A percentile compares a stretch with the other conserved stretches of the same genome.
Conservation (phyloP, 2,888 invertebrate species). For the Hetaerina titia region DNA sequence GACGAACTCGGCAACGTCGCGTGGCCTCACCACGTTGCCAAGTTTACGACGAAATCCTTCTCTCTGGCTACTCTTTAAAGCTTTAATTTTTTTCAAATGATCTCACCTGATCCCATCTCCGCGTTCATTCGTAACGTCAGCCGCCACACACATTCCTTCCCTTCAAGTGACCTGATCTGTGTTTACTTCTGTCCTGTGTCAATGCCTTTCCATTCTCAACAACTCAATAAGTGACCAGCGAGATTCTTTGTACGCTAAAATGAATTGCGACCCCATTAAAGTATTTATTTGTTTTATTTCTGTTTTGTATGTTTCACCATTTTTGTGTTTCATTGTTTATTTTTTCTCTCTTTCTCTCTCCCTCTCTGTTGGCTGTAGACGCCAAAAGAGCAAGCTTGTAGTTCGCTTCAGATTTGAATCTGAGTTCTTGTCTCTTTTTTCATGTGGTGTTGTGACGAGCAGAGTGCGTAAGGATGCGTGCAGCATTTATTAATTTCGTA, state of each 20-base stretch:
- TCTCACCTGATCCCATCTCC: background rate
- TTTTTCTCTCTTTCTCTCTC: background rate
- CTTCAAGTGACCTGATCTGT: too few species aligned
- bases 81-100: constrained; percentile 14
- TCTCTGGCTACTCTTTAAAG: background rate
- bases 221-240: background rate
- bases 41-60: background rate
- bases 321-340: background rate
- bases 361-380: background rate
- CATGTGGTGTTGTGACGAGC: constrained; percentile 9
- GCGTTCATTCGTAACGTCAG: too few species aligned
- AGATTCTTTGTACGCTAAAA: background rate
- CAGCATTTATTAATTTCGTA: background rate
- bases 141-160: too few species aligned
- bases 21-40: background rate
- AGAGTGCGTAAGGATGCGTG: background rate
- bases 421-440: constrained; percentile 29
- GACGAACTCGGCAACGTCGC: background rate
- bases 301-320: background rate
- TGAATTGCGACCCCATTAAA: background rate
- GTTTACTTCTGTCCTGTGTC: too few species aligned
- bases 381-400: background rate
- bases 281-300: background rate
- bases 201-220: background rate
- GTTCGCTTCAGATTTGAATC: background rate